These are phyloP conservation scores for Eudyptes chrysolophus DNA, from an alignment of 2,113 vertebrate species.

Conservation along the genomic window DNA sequence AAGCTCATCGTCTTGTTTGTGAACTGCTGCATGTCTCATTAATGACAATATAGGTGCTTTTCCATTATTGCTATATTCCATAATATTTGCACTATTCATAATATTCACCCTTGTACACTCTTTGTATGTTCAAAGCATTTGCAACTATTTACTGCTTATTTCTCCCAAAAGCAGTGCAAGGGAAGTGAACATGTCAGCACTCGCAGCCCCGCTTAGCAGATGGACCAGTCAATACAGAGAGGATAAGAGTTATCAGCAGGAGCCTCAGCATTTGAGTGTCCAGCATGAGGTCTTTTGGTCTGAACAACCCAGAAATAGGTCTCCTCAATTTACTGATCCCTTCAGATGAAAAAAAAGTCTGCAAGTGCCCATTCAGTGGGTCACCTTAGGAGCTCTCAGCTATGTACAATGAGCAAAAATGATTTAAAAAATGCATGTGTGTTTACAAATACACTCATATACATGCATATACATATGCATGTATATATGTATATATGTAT, in stretches of 20 bases:
- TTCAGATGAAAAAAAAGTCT: background rate
- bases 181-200: background rate
- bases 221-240: background rate
- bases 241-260: background rate
- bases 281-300: background rate
- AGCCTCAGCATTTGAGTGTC: background rate
- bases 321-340: background rate
- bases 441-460: background rate
- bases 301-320: background rate
- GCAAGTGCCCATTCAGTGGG: background rate
- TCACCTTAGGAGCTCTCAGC: background rate
- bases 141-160: background rate
- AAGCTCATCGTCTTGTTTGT: background rate
- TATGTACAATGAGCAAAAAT: background rate
- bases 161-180: background rate
- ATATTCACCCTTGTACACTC: background rate
- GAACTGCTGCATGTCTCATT: background rate
- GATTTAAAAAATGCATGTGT: background rate
- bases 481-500: background rate
- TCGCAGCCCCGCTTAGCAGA: background rate
- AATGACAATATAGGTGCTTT: background rate
- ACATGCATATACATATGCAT: no score
- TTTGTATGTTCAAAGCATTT: background rate
- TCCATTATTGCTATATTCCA: background rate
- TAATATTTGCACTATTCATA: background rate